A percentile compares a stretch with the other conserved stretches of the same genome.
phyloP scores from a whole-genome alignment of 2,797 vertebrate genomes.

The Peromyscus aztecus region DNA sequence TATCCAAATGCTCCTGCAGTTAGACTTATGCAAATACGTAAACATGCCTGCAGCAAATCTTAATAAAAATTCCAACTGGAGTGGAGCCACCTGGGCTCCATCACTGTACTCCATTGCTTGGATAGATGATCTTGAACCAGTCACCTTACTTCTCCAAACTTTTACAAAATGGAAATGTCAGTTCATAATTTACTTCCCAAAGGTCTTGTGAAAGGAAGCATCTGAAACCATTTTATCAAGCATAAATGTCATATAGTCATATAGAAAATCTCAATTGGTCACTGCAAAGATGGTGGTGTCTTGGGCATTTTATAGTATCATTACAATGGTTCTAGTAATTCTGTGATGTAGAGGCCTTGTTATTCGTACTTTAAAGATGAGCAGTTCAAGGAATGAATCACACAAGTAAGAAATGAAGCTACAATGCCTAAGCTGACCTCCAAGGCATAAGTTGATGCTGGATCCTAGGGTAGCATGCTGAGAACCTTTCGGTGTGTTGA shows the following conservation, averaged over 20 bases:
- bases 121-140: not conserved
- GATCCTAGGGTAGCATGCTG: not conserved
- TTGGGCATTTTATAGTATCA: not conserved
- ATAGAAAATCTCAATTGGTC: not conserved
- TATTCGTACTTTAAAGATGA: slow-evolving; percentile 12
- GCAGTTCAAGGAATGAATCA: not conserved
- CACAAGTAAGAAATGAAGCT: not conserved
- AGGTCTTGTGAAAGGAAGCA: not conserved
- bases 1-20: not conserved
- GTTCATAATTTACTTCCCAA: not conserved
- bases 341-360: not conserved
- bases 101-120: not conserved
- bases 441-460: not conserved
- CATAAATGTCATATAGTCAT: not conserved
- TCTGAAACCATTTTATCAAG: not conserved
- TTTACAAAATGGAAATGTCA: slow-evolving; percentile 32
- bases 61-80: not conserved
- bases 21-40: not conserved
- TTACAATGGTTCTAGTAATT: slow-evolving; percentile 2
- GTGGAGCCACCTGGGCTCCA: not conserved
- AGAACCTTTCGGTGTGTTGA: not conserved
- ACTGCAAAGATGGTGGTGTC: not conserved
- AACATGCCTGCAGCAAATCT: not conserved
- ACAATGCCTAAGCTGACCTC: not conserved
- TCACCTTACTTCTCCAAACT: not conserved